A percentile compares a stretch with the other conserved stretches of the same genome.
phyloP scores from a whole-genome alignment of 2,797 vertebrate species.

The Lateolabrax maculatus region DNA sequence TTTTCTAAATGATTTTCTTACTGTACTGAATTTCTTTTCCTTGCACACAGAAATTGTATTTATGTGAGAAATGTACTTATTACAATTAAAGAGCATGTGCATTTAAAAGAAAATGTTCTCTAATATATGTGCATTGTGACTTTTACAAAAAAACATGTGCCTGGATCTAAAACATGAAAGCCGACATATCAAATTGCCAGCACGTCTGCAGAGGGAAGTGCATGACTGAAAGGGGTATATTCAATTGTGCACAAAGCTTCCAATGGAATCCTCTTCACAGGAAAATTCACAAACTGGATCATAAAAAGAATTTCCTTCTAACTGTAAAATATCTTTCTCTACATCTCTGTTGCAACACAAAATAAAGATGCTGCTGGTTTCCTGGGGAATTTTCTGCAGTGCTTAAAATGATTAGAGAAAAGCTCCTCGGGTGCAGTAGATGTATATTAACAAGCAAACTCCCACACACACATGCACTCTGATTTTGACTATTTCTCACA shows the following conservation, averaged over 20 bases:
- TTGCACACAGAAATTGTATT: not conserved
- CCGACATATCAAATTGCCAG: not conserved
- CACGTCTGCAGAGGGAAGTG: not conserved
- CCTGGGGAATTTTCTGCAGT: not conserved
- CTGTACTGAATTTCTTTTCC: not conserved
- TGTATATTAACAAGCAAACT: not conserved
- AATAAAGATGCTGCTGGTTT: not conserved
- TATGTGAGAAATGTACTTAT: not conserved
- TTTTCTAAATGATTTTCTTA: not conserved
- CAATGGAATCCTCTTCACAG: not conserved
- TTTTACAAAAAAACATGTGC: not conserved
- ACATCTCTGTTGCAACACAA: not conserved
- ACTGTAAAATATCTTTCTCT: not conserved
- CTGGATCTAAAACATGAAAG: not conserved
- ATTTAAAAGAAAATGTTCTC: not conserved
- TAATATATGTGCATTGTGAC: not conserved
- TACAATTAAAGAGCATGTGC: not conserved
- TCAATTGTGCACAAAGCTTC: not conserved
- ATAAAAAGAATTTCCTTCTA: not conserved
- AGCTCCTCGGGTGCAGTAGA: not conserved
- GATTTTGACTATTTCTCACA: not conserved
- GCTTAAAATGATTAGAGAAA: not conserved
- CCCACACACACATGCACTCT: not conserved
- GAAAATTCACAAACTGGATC: not conserved
- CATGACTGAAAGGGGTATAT: not conserved